Conservation (phyloP, 2,888 invertebrate species). For the Platerodrilus igneus region DNA sequence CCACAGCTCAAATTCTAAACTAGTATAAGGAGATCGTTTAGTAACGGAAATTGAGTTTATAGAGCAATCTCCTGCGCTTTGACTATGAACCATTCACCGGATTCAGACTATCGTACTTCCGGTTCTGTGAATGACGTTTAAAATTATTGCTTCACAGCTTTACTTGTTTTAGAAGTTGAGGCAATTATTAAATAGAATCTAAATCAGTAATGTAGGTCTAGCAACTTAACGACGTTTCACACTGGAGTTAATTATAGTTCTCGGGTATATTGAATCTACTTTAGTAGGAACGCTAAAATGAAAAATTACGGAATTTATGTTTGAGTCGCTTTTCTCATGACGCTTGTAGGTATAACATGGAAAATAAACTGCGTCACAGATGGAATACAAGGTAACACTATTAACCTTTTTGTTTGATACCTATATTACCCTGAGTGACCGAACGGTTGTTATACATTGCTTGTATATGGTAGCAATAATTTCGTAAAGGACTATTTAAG, state of each 20-base stretch:
- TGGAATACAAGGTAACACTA: slow-evolving; percentile 9
- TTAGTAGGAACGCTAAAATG: too few relatives aligned
- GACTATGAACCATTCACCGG: slow-evolving; percentile 35
- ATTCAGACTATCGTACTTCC: slow-evolving; percentile 27
- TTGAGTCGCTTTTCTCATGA: too few relatives aligned
- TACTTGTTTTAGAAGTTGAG: slow-evolving; percentile 22
- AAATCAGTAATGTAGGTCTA: too few relatives aligned
- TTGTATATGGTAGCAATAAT: slow-evolving; percentile 18
- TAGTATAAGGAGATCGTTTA: slow-evolving; percentile 32
- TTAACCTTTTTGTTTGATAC: slow-evolving; percentile 12
- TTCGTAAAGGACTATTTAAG: slow-evolving; percentile 23
- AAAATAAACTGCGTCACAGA: too few relatives aligned
- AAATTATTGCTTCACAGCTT: slow-evolving; percentile 24
- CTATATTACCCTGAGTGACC: slow-evolving; percentile 16
- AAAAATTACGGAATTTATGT: too few relatives aligned
- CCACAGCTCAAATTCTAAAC: too few relatives aligned
- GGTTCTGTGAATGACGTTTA: slow-evolving; percentile 24
- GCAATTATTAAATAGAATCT: slow-evolving; percentile 25
- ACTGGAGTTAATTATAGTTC: too few relatives aligned
- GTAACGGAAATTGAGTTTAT: slow-evolving; percentile 38
- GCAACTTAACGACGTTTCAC: too few relatives aligned
- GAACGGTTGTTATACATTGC: slow-evolving; percentile 16
- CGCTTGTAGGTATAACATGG: too few relatives aligned
- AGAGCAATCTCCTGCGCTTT: slow-evolving; percentile 37
- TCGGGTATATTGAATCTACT: too few relatives aligned